Percentiles rank a stretch among this genome's conserved stretches.
These are phyloP conservation scores for Alouatta palliata DNA, from an alignment of 2,113 vertebrate species.

Conservation along the genomic window DNA sequence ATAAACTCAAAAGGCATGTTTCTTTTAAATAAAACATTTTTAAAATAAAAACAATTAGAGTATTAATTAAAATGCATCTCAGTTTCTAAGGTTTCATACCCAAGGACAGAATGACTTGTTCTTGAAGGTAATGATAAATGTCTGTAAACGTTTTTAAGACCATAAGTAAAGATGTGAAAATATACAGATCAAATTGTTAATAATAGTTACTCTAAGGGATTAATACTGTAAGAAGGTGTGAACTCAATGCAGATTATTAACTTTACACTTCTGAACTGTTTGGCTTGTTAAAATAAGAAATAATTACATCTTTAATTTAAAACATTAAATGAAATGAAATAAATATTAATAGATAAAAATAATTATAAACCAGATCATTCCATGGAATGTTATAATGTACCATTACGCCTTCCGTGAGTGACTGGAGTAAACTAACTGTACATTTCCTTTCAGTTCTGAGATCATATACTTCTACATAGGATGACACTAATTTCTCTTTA, in stretches of 20 bases:
- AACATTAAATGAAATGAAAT: neutral
- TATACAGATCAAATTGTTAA: neutral
- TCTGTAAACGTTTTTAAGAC: neutral
- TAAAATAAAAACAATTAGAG: neutral
- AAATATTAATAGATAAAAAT: neutral
- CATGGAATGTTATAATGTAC: neutral
- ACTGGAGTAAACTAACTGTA: neutral
- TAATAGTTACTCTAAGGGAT: neutral
- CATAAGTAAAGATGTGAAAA: neutral
- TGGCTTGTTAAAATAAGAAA: neutral
- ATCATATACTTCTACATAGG: neutral
- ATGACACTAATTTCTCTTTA: neutral
- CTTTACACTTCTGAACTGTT: neutral
- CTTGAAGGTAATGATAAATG: conserved; percentile 3
- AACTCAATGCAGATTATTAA: neutral
- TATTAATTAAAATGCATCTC: neutral
- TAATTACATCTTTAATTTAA: neutral
- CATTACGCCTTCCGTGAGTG: neutral
- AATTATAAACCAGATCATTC: neutral
- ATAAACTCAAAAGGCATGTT: neutral
- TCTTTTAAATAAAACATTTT: neutral
- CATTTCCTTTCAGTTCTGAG: neutral
- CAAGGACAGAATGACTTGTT: neutral
- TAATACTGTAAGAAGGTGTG: neutral
- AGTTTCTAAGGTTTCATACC: neutral